phyloP scores from a whole-genome alignment of 2,113 vertebrate genomes.

The Lophotis ruficrista region DNA sequence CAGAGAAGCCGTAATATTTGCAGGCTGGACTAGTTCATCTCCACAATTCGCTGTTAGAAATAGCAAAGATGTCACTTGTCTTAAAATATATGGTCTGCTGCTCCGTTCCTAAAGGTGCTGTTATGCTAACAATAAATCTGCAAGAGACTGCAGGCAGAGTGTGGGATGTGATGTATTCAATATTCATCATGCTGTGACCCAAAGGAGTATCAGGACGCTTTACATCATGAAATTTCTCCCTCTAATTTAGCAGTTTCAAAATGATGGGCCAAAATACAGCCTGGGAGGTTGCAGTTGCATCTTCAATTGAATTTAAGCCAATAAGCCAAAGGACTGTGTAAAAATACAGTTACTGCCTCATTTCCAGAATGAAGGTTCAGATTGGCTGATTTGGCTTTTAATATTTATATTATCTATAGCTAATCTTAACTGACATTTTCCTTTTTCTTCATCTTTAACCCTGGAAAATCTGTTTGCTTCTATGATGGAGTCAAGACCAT shows the following conservation, averaged over 20 bases:
- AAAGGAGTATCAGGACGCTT: constrained; percentile 28
- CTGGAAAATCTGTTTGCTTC: neutral
- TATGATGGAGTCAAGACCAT: neutral
- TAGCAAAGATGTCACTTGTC: constrained; percentile 65
- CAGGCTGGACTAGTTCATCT: constrained; percentile 33
- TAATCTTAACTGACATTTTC: neutral
- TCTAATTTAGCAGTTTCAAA: neutral
- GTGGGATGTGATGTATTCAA: constrained; percentile 43
- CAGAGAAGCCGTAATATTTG: constrained; percentile 16
- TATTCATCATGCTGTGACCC: constrained; percentile 60
- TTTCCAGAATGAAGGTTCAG: neutral
- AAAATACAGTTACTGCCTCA: neutral
- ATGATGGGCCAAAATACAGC: neutral
- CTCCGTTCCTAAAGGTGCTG: constrained; percentile 61
- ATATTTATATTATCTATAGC: neutral
- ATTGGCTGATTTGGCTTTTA: neutral
- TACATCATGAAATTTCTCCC: constrained; percentile 24
- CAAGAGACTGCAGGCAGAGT: constrained; percentile 11
- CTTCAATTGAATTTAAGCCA: neutral
- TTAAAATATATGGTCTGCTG: constrained; percentile 53
- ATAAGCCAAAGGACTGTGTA: neutral
- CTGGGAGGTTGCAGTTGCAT: neutral
- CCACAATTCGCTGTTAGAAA: constrained; percentile 48
- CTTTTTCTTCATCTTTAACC: neutral
- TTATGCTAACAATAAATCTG: constrained; percentile 66